Evolutionary conservation across 2,888 invertebrate genomes (phyloP).

Genomic region (Unio pictorum): DNA sequence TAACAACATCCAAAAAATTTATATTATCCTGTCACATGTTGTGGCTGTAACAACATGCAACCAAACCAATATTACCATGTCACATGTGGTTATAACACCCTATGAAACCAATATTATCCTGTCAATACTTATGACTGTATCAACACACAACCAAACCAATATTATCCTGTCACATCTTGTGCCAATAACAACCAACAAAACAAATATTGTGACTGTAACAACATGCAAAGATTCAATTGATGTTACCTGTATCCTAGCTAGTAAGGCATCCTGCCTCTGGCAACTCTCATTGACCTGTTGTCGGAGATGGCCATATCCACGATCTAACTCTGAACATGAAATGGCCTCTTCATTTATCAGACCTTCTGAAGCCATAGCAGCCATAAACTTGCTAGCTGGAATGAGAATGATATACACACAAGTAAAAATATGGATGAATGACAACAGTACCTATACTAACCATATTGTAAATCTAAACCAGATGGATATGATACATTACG

Average conservation of each 20-base stretch:
- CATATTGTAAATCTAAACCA: too few species aligned
- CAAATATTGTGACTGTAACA: too few species aligned
- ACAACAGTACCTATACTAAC: background rate
- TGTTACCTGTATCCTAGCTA: slow-evolving; percentile 66
- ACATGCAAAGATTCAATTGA: background rate
- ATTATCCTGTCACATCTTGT: too few species aligned
- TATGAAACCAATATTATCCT: background rate
- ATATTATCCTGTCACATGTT: background rate
- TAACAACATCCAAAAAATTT: background rate
- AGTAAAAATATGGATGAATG: background rate
- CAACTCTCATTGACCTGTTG: slow-evolving; percentile 84
- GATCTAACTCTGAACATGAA: slow-evolving; percentile 79
- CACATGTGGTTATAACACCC: background rate
- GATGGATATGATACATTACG: too few species aligned
- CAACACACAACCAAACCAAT: too few species aligned
- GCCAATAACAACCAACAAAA: background rate
- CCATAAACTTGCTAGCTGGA: slow-evolving; percentile 80
- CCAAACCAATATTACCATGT: too few species aligned
- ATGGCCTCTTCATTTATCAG: slow-evolving; percentile 84
- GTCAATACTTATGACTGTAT: too few species aligned
- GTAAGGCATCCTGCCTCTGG: slow-evolving; percentile 63
- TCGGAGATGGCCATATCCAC: slow-evolving; percentile 84
- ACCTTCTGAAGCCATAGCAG: slow-evolving; percentile 83
- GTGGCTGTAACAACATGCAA: too few species aligned
- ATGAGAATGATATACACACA: slow-evolving; percentile 12